Conservation (phyloP, 1,140 invertebrate species). For the Argopecten irradians region DNA sequence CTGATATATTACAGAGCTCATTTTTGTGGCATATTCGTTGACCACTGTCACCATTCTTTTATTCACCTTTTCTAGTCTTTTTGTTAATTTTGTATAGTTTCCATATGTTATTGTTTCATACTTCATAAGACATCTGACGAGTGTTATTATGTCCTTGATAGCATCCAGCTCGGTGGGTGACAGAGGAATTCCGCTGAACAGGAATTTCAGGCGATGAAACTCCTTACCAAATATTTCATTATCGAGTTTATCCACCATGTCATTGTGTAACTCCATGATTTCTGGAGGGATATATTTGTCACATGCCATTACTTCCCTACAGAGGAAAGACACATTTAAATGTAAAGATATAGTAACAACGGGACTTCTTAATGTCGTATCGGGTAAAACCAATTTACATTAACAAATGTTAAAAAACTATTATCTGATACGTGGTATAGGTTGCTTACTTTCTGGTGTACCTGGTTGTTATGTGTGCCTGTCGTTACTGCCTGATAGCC, state of each 20-base stretch:
- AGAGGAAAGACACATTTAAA: background rate
- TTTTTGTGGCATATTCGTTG: background rate
- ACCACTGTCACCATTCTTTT: background rate
- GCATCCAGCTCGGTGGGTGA: background rate
- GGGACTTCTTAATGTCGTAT: too few species aligned
- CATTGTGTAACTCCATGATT: background rate
- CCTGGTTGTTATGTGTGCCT: too few species aligned
- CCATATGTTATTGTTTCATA: background rate
- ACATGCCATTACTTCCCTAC: background rate
- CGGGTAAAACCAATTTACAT: too few species aligned
- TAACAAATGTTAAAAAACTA: too few species aligned
- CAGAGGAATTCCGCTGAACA: background rate
- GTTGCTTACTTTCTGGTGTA: too few species aligned
- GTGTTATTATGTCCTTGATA: background rate
- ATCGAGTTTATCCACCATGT: background rate
- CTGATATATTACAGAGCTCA: background rate
- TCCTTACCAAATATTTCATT: background rate
- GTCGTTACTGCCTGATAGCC: too few species aligned
- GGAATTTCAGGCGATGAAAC: background rate
- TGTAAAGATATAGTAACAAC: too few species aligned
- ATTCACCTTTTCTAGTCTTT: background rate
- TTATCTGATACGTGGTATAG: too few species aligned
- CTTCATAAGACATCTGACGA: background rate
- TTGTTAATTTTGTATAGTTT: background rate
- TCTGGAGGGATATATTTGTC: background rate